Percentiles rank a stretch among this genome's conserved stretches.
Evolutionary conservation across 2,888 invertebrate genomes (phyloP).

Genomic region (Oligia fasciuncula): DNA sequence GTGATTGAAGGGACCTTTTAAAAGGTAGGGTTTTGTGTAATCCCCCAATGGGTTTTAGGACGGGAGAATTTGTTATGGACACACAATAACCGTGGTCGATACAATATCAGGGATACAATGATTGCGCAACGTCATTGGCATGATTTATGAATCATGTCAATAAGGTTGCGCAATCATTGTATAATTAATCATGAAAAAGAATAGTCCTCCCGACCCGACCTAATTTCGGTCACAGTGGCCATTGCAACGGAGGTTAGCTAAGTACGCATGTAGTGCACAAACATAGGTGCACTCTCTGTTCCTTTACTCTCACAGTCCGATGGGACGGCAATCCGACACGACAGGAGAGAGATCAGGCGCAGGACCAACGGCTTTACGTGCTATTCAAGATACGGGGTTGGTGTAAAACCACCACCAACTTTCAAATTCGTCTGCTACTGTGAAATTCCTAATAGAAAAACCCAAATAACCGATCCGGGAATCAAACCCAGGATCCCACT

Average conservation of each 20-base stretch:
- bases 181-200: slow-evolving; percentile 5
- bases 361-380: background rate
- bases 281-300: background rate
- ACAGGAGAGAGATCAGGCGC: background rate
- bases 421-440: background rate
- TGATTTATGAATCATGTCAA: slow-evolving; percentile 28
- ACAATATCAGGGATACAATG: background rate
- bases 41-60: background rate
- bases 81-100: slow-evolving; percentile 26
- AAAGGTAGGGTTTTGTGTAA: slow-evolving; percentile 40
- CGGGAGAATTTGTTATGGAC: slow-evolving; percentile 29
- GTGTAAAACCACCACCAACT: background rate
- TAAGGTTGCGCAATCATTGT: slow-evolving; percentile 23
- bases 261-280: background rate
- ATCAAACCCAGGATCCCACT: background rate
- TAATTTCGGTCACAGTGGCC: background rate
- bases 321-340: background rate
- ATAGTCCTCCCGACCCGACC: background rate
- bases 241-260: background rate
- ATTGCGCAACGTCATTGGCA: too few species aligned
- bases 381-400: background rate
- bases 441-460: background rate
- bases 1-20: slow-evolving; percentile 48
- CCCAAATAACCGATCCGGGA: background rate
- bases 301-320: background rate